Evolutionary conservation across 2,888 invertebrate species (phyloP), one percentile per base, ranked within the genome.

Genomic region (Digitonthophagus gazella): DNA sequence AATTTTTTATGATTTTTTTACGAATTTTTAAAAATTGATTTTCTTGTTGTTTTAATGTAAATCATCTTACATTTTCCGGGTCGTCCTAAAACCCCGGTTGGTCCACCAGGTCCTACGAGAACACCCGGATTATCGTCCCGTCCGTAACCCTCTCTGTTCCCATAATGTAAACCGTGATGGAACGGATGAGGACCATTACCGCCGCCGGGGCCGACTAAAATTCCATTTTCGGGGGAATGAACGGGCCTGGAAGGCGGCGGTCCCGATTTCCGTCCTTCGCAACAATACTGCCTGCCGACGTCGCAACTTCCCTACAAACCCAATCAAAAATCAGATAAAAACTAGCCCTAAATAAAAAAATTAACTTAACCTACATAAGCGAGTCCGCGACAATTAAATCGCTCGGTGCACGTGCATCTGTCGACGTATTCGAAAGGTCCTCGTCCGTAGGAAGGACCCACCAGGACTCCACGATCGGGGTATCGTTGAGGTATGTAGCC

Each of bases 251-350:
- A 76, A 0, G 83, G 83, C 15, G 77, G 66, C 2, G 80, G 79
- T 11, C 80, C 79, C 15, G 73, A 67, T 0, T 78, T 81, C 8
- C 78, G 65, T 1, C 74, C 76, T 4, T 86, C 88, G 76, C 91
- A 91, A 77, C 91, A 91, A 71, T 90, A 86, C 73, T 84, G 86
- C 78, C 88, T 89, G 5, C 88, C 88, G 0, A 81, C 81, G 22
- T 88, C 88, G 75, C 91, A 91, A 15, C 86, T 85, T 8, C 87
- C 88, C 90, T 90, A 84, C 11, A 81, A 15, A 19, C 14, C 55
- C 11, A 58, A 11, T 8, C 14, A 14, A 11, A n/a, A 5, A 57
- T 57, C 5, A 15, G 5, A 8, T 15, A 57, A 2, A 15, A 4
- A 15, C 6, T 57, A 15, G 3, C 16, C 1, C n/a, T 8, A 15